These are phyloP conservation scores for Metopia argyrocephala DNA, from an alignment of 2,888 invertebrate genomes.

Conservation along the genomic window DNA sequence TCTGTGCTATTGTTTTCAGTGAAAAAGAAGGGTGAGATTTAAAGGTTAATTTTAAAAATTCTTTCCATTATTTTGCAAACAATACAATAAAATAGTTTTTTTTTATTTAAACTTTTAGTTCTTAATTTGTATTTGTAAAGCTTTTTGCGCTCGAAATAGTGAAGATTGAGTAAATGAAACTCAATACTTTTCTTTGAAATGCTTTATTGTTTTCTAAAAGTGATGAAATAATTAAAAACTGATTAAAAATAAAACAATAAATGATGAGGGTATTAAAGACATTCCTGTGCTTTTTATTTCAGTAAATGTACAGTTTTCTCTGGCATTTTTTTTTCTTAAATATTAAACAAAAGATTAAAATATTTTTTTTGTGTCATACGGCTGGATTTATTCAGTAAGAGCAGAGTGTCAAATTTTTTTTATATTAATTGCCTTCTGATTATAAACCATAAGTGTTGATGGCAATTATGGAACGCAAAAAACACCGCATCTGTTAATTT, in stretches of 20 bases:
- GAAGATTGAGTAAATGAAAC: conserved; percentile 26
- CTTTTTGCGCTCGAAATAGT: conserved; percentile 4
- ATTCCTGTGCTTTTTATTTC: conserved; percentile 1
- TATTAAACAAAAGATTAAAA: neutral
- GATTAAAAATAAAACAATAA: conserved; percentile 66
- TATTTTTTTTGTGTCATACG: neutral
- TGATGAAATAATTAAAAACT: conserved; percentile 68
- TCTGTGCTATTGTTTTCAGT: conserved; percentile 7
- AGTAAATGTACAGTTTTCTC: conserved; percentile 51
- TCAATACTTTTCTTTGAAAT: conserved; percentile 46
- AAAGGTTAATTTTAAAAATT: too few relatives aligned
- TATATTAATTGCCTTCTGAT: neutral
- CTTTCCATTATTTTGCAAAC: too few relatives aligned
- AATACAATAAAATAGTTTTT: too few relatives aligned
- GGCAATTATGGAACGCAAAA: neutral
- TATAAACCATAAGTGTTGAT: neutral
- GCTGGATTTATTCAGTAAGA: neutral
- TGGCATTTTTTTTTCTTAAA: neutral
- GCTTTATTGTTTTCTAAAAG: conserved; percentile 66
- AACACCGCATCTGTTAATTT: neutral
- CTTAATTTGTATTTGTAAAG: conserved; percentile 11
- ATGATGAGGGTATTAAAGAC: conserved; percentile 62
- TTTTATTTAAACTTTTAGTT: too few relatives aligned
- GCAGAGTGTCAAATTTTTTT: neutral
- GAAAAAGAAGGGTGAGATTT: conserved; percentile 27